Conservation (phyloP, 1,140 invertebrate genomes). For the Drosophila nasuta region DNA sequence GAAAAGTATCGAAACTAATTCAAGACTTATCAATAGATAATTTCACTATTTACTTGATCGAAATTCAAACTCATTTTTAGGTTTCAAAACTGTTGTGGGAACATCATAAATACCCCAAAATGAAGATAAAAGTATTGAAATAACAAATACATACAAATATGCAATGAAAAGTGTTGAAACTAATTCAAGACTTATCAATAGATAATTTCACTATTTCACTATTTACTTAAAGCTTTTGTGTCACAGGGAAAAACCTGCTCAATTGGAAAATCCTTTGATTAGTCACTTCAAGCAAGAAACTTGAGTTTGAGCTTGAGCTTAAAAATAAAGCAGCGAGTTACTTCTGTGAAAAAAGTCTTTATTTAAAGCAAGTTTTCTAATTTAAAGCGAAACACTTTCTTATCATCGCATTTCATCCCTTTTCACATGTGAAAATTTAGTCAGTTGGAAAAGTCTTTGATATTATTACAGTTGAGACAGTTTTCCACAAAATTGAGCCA, state of each 20-base stretch:
- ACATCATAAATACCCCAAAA: too few relatives aligned
- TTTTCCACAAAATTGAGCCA: slow-evolving; percentile 33
- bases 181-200: too few relatives aligned
- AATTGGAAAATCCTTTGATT: slow-evolving; percentile 29
- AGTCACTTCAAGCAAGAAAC: background rate
- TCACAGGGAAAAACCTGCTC: slow-evolving; percentile 1
- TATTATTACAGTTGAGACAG: slow-evolving; percentile 24
- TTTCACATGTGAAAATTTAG: slow-evolving; percentile 26
- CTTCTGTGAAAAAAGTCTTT: background rate
- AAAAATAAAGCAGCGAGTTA: background rate
- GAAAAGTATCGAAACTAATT: too few relatives aligned
- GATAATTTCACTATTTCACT: background rate
- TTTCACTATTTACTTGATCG: too few relatives aligned
- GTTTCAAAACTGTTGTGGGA: too few relatives aligned
- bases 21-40: too few relatives aligned
- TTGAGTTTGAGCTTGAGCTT: background rate
- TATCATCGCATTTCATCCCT: background rate
- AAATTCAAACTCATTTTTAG: too few relatives aligned
- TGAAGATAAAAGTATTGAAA: too few relatives aligned
- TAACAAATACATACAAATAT: background rate
- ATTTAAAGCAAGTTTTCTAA: background rate
- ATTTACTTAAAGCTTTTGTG: too few relatives aligned
- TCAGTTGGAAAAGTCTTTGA: slow-evolving; percentile 49
- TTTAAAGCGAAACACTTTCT: slow-evolving; percentile 1
- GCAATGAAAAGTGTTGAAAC: background rate